Conservation (phyloP, 2,113 vertebrate genomes). For the human (Homo sapiens) region DNA sequence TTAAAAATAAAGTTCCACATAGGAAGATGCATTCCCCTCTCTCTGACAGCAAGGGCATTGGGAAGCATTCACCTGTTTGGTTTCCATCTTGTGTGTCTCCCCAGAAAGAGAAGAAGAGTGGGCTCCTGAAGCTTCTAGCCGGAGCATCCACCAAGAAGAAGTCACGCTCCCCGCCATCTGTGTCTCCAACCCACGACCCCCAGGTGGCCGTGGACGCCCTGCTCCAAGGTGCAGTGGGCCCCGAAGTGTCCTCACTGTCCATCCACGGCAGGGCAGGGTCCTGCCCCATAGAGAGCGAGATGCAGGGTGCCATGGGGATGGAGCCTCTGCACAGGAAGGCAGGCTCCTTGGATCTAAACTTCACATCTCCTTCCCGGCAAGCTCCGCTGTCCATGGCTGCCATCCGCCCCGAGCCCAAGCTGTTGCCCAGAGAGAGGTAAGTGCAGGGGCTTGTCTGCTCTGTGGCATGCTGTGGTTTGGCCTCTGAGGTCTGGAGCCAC, state of each 20-base stretch:
- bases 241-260: conserved; percentile 85
- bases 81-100: conserved; percentile 71
- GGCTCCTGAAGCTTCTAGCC: conserved; percentile 94
- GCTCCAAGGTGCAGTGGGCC: conserved; percentile 87
- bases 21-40: too few species aligned
- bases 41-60: neutral
- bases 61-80: neutral
- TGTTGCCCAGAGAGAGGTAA: conserved; percentile 95
- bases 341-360: conserved; percentile 97
- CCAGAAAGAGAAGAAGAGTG: conserved; percentile 97
- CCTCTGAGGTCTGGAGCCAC: neutral
- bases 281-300: conserved; percentile 96
- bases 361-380: conserved; percentile 92
- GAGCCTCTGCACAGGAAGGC: conserved; percentile 98
- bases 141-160: conserved; percentile 97
- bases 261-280: conserved; percentile 93
- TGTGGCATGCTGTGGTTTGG: neutral
- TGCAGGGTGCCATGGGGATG: conserved; percentile 95
- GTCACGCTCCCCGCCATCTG: conserved; percentile 92
- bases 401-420: conserved; percentile 93
- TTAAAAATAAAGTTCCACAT: too few species aligned
- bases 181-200: conserved; percentile 93
- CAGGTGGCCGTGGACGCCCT: conserved; percentile 81
- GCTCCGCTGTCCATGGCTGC: conserved; percentile 89
- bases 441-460: neutral